Evolutionary conservation across 1,140 invertebrate genomes (phyloP).

Genomic region (Rhynchophorus ferrugineus): DNA sequence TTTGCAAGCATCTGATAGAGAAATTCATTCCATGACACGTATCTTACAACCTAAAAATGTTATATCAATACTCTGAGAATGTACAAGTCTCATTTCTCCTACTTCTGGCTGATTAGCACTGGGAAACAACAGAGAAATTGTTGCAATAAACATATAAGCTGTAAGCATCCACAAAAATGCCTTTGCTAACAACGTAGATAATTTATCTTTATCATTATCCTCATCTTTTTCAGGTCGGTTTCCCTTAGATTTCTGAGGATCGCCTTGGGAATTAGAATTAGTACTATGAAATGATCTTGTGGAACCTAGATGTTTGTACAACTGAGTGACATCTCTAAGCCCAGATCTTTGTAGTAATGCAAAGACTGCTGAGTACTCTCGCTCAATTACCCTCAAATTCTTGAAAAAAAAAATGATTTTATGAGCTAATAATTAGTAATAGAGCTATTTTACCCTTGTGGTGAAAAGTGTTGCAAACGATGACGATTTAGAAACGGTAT

Average conservation of each 20-base stretch:
- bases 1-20: conserved; percentile 85
- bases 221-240: conserved; percentile 12
- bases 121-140: conserved; percentile 62
- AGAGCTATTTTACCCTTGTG: no score
- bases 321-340: conserved; percentile 35
- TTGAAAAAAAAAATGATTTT: conserved; percentile 4
- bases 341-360: conserved; percentile 39
- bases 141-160: conserved; percentile 62
- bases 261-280: conserved; percentile 26
- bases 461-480: no score
- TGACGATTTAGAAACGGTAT: no score
- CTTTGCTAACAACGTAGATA: conserved; percentile 61
- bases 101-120: conserved; percentile 67
- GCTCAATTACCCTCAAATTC: conserved; percentile 34
- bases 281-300: conserved; percentile 24
- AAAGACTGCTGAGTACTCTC: conserved; percentile 44
- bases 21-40: conserved; percentile 94
- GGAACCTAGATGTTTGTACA: conserved; percentile 33
- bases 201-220: conserved; percentile 54
- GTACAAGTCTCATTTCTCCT: no score
- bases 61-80: no score
- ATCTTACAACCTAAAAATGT: conserved; percentile 46
- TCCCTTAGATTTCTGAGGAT: conserved; percentile 13
- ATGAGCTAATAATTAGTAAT: no score
- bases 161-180: conserved; percentile 68